Percentiles rank a stretch among this genome's conserved stretches.
Evolutionary conservation across 1,140 invertebrate genomes (phyloP).

Genomic region (Panonychus citri): DNA sequence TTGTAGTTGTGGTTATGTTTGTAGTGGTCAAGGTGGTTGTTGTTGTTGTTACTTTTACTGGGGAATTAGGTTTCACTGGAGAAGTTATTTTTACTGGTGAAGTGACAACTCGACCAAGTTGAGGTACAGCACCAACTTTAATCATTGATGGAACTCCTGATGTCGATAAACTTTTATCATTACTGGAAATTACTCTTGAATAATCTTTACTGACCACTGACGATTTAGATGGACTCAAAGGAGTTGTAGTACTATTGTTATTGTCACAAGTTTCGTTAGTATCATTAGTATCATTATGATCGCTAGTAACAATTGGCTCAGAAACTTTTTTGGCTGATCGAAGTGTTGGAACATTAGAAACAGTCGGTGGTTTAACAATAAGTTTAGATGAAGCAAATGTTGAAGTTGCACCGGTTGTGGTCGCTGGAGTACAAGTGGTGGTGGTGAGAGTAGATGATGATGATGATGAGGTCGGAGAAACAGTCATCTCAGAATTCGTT

Average conservation of each 20-base stretch:
- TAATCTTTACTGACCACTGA: too few relatives aligned
- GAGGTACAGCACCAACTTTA: neutral
- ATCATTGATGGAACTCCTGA: neutral
- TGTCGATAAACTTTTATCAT: too few relatives aligned
- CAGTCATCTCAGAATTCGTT: too few relatives aligned
- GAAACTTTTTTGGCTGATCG: neutral
- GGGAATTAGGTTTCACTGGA: neutral
- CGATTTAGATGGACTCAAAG: neutral
- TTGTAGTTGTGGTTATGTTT: neutral
- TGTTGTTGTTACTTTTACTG: neutral
- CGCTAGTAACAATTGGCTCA: neutral
- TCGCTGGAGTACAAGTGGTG: too few relatives aligned
- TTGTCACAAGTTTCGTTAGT: too few relatives aligned
- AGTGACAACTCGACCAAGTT: neutral
- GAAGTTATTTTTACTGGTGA: neutral
- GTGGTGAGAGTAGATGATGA: too few relatives aligned
- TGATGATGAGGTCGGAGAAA: too few relatives aligned
- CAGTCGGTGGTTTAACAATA: neutral
- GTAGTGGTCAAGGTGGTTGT: neutral
- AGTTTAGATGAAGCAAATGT: neutral
- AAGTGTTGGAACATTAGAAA: neutral
- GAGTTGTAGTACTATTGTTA: neutral
- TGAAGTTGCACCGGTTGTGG: neutral
- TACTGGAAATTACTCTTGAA: too few relatives aligned
- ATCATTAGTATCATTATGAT: too few relatives aligned